Percentiles rank a stretch among this genome's conserved stretches.
These are phyloP conservation scores for Phoxinus dragarum DNA, from an alignment of 2,797 vertebrate species.

Conservation along the genomic window DNA sequence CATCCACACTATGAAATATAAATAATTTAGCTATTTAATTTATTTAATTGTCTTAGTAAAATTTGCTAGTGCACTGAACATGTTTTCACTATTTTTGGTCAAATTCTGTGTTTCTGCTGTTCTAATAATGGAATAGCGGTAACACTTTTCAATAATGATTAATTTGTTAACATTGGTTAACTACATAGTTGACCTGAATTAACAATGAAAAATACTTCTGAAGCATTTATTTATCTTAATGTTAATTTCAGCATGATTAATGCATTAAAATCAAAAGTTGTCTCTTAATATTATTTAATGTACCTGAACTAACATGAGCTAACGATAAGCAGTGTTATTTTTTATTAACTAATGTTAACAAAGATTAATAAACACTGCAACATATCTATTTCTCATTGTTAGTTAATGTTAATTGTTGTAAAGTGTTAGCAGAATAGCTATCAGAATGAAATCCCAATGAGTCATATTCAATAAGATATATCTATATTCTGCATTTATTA, in stretches of 20 bases:
- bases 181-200: neutral
- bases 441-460: neutral
- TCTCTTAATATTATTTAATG: neutral
- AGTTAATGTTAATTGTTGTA: neutral
- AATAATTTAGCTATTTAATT: neutral
- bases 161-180: neutral
- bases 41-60: neutral
- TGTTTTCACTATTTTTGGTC: neutral
- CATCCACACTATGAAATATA: neutral
- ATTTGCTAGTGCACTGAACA: too few relatives aligned
- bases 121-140: neutral
- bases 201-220: neutral
- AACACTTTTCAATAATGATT: neutral
- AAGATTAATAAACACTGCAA: too few relatives aligned
- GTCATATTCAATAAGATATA: neutral
- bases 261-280: neutral
- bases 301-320: neutral
- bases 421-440: too few relatives aligned
- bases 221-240: neutral
- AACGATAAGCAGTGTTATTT: neutral
- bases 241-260: neutral
- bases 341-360: too few relatives aligned
- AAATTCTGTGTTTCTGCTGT: neutral
- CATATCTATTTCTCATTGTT: neutral
- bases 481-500: neutral